phyloP scores from a whole-genome alignment of 2,888 invertebrate genomes.

The Lottia scabra region DNA sequence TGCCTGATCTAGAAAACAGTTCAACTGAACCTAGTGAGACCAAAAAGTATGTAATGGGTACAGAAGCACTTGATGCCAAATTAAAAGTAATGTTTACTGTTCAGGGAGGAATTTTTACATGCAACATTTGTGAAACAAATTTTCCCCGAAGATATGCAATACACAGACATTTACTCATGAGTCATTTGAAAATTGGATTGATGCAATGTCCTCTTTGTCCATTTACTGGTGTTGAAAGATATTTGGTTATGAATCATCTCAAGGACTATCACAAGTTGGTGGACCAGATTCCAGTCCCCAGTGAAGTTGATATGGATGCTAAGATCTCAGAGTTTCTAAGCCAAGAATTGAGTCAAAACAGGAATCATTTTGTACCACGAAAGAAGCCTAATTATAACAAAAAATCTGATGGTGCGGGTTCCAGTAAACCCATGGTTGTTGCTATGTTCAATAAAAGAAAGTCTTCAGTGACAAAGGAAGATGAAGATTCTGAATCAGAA shows the following conservation, averaged over 20 bases:
- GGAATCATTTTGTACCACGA: not conserved
- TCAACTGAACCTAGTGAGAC: not conserved
- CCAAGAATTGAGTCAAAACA: conserved; percentile 17
- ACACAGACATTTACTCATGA: conserved; percentile 37
- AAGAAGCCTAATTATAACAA: not conserved
- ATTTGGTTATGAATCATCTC: conserved; percentile 36
- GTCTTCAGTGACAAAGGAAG: not conserved
- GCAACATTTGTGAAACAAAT: conserved; percentile 33
- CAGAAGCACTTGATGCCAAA: conserved; percentile 39
- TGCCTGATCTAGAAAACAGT: not conserved
- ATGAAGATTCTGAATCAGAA: not conserved
- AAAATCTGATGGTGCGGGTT: not conserved
- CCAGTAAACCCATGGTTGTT: conserved; percentile 26
- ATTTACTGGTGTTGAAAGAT: conserved; percentile 35
- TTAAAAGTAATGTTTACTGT: conserved; percentile 40
- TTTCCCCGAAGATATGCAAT: conserved; percentile 36
- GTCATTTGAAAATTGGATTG: conserved; percentile 34
- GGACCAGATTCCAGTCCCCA: conserved; percentile 22
- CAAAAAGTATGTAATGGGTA: conserved; percentile 36
- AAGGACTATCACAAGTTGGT: conserved; percentile 31
- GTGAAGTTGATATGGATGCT: conserved; percentile 26
- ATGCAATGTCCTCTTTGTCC: conserved; percentile 34
- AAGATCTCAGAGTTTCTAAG: conserved; percentile 27
- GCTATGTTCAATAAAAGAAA: conserved; percentile 36
- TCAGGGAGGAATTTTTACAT: conserved; percentile 27